phyloP scores from a whole-genome alignment of 2,113 vertebrate species.

The Etia nguti region DNA sequence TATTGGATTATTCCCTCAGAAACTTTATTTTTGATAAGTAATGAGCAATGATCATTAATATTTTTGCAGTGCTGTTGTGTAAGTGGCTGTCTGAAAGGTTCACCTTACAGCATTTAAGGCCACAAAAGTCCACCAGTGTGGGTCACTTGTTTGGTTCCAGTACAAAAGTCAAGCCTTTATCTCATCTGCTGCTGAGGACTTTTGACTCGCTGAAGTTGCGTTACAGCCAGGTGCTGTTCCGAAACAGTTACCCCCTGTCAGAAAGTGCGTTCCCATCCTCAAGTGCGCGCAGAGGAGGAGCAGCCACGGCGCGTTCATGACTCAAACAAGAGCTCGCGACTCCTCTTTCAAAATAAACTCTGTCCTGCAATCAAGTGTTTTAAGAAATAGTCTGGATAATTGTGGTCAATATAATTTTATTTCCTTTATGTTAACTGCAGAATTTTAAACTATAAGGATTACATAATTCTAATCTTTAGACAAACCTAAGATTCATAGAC shows the following conservation, averaged over 20 bases:
- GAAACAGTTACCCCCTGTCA: background rate
- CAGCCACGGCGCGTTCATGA: background rate
- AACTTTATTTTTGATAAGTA: background rate
- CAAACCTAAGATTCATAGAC: background rate
- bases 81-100: background rate
- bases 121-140: background rate
- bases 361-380: background rate
- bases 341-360: background rate
- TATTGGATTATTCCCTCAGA: background rate
- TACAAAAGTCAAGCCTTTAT: background rate
- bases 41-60: background rate
- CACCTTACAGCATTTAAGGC: background rate
- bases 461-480: background rate
- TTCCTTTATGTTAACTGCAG: background rate
- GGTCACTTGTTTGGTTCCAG: background rate
- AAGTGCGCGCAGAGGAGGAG: background rate
- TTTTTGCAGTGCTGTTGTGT: background rate
- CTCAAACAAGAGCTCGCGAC: background rate
- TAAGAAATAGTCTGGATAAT: background rate
- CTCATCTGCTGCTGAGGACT: background rate
- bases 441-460: rapidly evolving
- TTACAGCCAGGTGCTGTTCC: background rate
- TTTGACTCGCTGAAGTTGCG: background rate
- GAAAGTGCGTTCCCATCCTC: background rate
- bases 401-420: background rate